Evolutionary conservation across 2,797 vertebrate species (phyloP), one percentile per base, ranked within the genome.

Genomic region (Picus viridis): DNA sequence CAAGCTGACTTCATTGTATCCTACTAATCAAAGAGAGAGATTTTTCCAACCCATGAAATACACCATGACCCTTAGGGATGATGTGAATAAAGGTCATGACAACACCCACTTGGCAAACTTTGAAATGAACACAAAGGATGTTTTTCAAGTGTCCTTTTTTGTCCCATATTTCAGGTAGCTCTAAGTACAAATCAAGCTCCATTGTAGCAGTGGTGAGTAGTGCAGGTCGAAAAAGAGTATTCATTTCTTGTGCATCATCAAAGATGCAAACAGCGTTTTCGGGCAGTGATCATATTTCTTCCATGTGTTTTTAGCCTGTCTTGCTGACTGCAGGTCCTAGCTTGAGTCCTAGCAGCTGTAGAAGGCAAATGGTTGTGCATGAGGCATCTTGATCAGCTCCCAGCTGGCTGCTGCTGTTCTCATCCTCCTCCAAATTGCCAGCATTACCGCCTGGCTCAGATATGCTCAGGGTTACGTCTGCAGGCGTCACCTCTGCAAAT

Each of bases 331-430:
- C 83, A 90, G 90, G 90, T 90, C 72, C 81, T 75, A 78, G 88
- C 73, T 91, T 93, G 93, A 95, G 83, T n/a, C 57, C 30, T 34
- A 84, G 88, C 91, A 96, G 91, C 92, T 94, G 80, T 36, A 86
- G 77, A 70, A 95, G 91, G 85, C 85, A 67, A 73, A 79, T 77
- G 61, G 70, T 54, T 92, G 83, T 89, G 80, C 10, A 34, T 86
- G 71, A 95, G 80, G 92, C 85, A 81, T 94, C 89, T 91, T 93
- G 95, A 92, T 94, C 77, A 70, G 89, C 92, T 96, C 95, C 96
- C 94, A 95, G 93, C 92, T 96, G 95, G 85, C 95, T 89, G 71
- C 91, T 93, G 92, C 87, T 93, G 83, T 61, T 85, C 59, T 89
- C 94, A 92, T 67, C 93, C 94, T 91, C 89, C 91, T 95, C 67